Base-by-base conservation (phyloP, 92 coral and sea anemone species). In the Parazoanthus darwini region DNA sequence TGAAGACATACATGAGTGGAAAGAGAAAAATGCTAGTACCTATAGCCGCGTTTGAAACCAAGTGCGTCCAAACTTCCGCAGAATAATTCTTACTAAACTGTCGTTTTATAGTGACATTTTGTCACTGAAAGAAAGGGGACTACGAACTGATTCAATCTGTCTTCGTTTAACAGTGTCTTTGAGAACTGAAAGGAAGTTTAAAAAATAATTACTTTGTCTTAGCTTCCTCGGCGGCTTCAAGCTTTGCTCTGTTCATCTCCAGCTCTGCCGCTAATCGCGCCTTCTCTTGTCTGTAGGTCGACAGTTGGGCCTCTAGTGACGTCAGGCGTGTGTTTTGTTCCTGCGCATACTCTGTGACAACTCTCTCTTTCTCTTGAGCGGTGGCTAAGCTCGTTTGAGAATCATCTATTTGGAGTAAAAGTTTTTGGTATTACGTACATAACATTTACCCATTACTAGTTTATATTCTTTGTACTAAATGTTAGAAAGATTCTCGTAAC, bases 351-450 rank as follows among this genome's bases (percentile, higher is more conserved):
- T 92, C 98, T 39, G 98, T 90, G 2, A 98, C 94, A 1, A 91
- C 89, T 11, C 98, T 97, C 85, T 97, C 99, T 86, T 97, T 97
- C 73, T 97, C 98, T 26, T 97, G 99, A 33, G 98, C 98, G 20
- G 91, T 89, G 4, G 93, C 92, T 50, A 94, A 88, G 76, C 91
- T 96, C 66, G 87, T 88, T 82, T 95, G 99, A 26, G 94, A 95
- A 39, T 97, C 98, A 77, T 90, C 99, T 97, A 86, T 35, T 25
- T 35, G 71, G 10, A 81, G 86, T n/a, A 0, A 81, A 81, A 18
- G 22, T 39, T 18, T 16, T 14, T 54, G 20, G 59, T 54, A 4
- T 54, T 54, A 54, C 9, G 18, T 6, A 54, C 1, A 54, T 10
- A 54, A 15, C 59, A 54, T 54, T 54, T 6, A 46, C 51, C 51